Evolutionary conservation across 2,888 invertebrate genomes (phyloP).

Genomic region (Cremastobaeus sp.): DNA sequence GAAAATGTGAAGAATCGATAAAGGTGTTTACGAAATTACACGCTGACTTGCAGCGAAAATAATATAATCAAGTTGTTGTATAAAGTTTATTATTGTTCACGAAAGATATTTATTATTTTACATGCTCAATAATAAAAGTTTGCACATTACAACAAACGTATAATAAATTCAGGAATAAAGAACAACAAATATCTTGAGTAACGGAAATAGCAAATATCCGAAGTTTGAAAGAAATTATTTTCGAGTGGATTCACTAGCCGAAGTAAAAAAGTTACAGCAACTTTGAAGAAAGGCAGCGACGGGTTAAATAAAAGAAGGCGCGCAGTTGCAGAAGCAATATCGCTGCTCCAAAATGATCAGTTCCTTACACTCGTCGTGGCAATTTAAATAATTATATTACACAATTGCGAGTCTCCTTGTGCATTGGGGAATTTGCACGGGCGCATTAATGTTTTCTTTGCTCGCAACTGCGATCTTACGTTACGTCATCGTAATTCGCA

Average conservation of each 20-base stretch:
- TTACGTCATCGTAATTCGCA: slow-evolving; percentile 61
- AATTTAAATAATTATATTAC: slow-evolving; percentile 56
- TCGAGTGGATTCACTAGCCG: slow-evolving; percentile 18
- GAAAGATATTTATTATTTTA: too few species aligned
- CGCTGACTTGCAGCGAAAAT: too few species aligned
- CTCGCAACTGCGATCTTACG: slow-evolving; percentile 26
- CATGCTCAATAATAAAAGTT: too few species aligned
- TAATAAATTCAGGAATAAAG: slow-evolving; percentile 19
- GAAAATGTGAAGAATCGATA: too few species aligned
- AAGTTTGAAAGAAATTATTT: slow-evolving; percentile 32
- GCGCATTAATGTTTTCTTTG: slow-evolving; percentile 23
- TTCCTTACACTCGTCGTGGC: slow-evolving; percentile 32
- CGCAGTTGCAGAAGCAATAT: slow-evolving; percentile 20
- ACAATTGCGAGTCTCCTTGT: slow-evolving; percentile 16
- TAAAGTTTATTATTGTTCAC: too few species aligned
- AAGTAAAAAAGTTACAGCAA: slow-evolving; percentile 38
- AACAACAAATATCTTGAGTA: slow-evolving; percentile 10
- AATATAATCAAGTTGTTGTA: too few species aligned
- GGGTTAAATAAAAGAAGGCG: slow-evolving; percentile 23
- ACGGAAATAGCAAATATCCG: slow-evolving; percentile 14
- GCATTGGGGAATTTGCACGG: slow-evolving; percentile 15
- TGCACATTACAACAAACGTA: too few species aligned
- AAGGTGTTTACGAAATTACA: too few species aligned
- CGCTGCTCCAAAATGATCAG: slow-evolving; percentile 44
- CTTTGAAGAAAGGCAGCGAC: slow-evolving; percentile 14